Base-by-base conservation (phyloP, 92 coral and sea anemone genomes). In the Zoanthus solanderi region DNA sequence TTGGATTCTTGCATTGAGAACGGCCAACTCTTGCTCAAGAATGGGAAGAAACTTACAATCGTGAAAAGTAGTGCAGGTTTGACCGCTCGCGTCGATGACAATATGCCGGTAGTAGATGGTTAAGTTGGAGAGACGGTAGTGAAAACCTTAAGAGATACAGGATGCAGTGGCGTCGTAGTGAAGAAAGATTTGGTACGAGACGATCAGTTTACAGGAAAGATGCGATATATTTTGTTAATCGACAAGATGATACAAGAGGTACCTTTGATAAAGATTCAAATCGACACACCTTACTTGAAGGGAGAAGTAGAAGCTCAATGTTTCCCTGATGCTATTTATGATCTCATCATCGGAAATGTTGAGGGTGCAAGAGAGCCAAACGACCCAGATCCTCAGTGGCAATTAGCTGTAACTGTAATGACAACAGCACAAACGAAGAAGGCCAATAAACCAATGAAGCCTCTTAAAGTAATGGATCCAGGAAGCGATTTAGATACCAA, bases 281-380 rank as follows among this genome's bases (percentile, higher is more conserved):
- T 85, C 31, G 53, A 45, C 11, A 72, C 69, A 4, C 89, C 84
- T 16, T 85, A 85, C 67, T 16, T 71, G 18, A 85, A 34, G 32
- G 89, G 89, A 15, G 58, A 12, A 42, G 89, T 85, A 12, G 32
- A 23, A 17, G 89, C 84, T 65, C 45, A 42, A 66, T 76, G 71
- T 46, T 23, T 85, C 69, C 83, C 48, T 53, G 78, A 87, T 29
- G 76, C 90, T 13, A 82, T 77, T 12, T 87, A 37, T 61, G 90
- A 87, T 23, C 34, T 76, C 48, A 71, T 76, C 48, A 76, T 76
- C 15, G 85, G 85, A 14, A 76, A 87, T 61, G 81, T 78, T 29
- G 72, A 66, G 15, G 76, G 75, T 23, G 85, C 85, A 34, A 63
- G 81, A 9, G 45, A 76, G 50, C 81, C 81, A n/a, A 32, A 73